These are phyloP conservation scores for Grus americana DNA, from an alignment of 2,113 vertebrate genomes.

Conservation along the genomic window DNA sequence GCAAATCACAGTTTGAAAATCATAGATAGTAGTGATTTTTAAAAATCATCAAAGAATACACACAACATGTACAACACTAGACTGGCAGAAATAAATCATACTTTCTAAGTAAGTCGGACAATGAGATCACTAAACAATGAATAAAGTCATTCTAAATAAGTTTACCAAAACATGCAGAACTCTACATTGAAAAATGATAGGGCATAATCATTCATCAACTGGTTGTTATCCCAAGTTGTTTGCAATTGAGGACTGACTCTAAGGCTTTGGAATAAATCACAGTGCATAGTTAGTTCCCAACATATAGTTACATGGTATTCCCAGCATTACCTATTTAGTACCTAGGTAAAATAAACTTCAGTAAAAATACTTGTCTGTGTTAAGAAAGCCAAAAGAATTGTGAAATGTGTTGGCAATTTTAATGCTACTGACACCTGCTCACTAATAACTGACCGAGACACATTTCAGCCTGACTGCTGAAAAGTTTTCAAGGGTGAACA, in stretches of 20 bases:
- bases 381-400: background rate
- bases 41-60: background rate
- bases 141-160: background rate
- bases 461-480: background rate
- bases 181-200: background rate
- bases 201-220: background rate
- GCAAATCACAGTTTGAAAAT: background rate
- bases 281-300: background rate
- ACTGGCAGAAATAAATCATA: background rate
- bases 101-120: background rate
- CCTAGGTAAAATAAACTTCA: background rate
- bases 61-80: background rate
- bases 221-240: background rate
- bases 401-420: background rate
- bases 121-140: background rate
- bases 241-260: background rate
- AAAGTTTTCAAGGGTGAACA: background rate
- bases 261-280: background rate
- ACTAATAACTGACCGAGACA: background rate
- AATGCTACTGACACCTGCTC: background rate
- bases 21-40: background rate
- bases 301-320: background rate
- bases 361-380: background rate
- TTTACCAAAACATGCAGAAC: background rate
- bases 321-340: background rate